Evolutionary conservation across 2,888 invertebrate species (phyloP).

Genomic region (Plutella xylostella): DNA sequence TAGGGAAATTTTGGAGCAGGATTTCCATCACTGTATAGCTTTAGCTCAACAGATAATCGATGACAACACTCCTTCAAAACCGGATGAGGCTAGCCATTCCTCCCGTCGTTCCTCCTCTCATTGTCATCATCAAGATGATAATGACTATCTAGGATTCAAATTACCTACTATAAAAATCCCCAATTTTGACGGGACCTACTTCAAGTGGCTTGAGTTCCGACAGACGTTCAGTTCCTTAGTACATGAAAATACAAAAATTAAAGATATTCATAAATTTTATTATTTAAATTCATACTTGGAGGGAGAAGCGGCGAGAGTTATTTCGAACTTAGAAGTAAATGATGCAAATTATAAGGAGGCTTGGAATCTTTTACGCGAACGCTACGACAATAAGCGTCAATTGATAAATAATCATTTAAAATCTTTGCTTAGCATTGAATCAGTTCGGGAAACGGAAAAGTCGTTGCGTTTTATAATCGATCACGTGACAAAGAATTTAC

Average conservation of each 20-base stretch:
- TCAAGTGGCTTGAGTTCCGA: conserved; percentile 20
- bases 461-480: neutral
- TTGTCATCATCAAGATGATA: neutral
- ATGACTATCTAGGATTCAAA: conserved; percentile 12
- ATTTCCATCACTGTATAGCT: neutral
- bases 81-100: neutral
- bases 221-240: conserved; percentile 17
- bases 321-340: conserved; percentile 5
- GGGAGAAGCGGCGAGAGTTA: conserved; percentile 3
- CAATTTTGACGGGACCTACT: conserved; percentile 19
- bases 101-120: neutral
- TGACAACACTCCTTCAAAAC: neutral
- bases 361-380: neutral
- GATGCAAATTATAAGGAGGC: conserved; percentile 7
- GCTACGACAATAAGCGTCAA: neutral
- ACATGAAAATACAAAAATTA: conserved; percentile 8
- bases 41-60: neutral
- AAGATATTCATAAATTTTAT: conserved; percentile 1
- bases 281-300: conserved; percentile 6
- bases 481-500: neutral
- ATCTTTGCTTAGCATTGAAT: neutral
- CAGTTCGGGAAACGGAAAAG: neutral
- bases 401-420: neutral
- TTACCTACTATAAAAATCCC: conserved; percentile 16
- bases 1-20: too few relatives aligned